phyloP scores from a whole-genome alignment of 2,113 vertebrate genomes.

The Trematocara nigrifrons region DNA sequence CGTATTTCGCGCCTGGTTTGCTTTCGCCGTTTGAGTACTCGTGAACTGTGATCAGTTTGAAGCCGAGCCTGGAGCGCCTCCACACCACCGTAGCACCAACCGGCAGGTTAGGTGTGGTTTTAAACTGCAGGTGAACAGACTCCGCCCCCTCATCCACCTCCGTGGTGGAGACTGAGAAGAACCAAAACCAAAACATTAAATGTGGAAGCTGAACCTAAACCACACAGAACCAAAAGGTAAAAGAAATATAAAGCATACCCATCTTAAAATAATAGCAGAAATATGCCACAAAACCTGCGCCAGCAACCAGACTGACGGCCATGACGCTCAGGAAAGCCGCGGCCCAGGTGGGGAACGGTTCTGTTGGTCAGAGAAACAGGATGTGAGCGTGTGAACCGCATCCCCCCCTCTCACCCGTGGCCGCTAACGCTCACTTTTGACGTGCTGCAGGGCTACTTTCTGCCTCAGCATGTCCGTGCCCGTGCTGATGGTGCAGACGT shows the following conservation, averaged over 20 bases:
- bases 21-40: background rate
- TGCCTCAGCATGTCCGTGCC: background rate
- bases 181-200: background rate
- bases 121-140: background rate
- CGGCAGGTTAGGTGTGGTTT: background rate
- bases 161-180: background rate
- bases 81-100: background rate
- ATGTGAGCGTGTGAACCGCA: background rate
- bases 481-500: background rate
- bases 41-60: background rate
- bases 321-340: background rate
- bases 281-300: background rate
- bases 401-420: accelerated
- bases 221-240: background rate
- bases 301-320: background rate
- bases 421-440: background rate
- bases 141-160: background rate
- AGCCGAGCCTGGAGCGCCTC: background rate
- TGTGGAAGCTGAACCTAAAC: background rate
- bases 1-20: background rate
- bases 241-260: background rate
- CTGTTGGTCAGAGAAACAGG: background rate
- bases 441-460: background rate
- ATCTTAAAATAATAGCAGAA: background rate
- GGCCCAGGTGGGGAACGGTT: background rate